phyloP scores from a whole-genome alignment of 2,888 invertebrate species.

The Melanostoma scalare region DNA sequence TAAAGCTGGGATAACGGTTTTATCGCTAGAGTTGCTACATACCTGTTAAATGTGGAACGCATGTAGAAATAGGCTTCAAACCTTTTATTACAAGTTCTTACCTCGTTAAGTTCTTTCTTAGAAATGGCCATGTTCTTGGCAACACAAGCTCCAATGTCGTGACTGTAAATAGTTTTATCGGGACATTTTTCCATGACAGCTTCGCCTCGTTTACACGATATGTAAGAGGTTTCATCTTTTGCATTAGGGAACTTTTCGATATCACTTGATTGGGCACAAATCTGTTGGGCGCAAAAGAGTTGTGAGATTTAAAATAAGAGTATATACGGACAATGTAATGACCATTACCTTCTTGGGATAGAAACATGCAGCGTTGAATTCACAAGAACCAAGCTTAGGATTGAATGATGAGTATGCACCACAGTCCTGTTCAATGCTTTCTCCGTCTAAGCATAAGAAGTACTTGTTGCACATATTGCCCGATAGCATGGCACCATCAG shows the following conservation, averaged over 20 bases:
- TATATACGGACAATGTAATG: no score
- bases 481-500: constrained; percentile 44
- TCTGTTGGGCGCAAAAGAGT: constrained; percentile 6
- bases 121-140: constrained; percentile 42
- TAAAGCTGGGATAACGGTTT: constrained; percentile 45
- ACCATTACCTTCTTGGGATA: constrained; percentile 36
- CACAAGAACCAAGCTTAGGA: constrained; percentile 33
- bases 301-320: neutral
- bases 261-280: constrained; percentile 49
- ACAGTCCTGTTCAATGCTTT: constrained; percentile 57
- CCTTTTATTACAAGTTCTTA: neutral
- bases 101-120: constrained; percentile 41
- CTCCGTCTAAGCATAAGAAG: constrained; percentile 54
- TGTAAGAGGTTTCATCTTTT: constrained; percentile 27
- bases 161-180: constrained; percentile 42
- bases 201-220: constrained; percentile 38
- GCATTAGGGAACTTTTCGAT: constrained; percentile 61
- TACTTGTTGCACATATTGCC: constrained; percentile 53
- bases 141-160: constrained; percentile 60
- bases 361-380: constrained; percentile 50
- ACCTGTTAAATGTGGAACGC: constrained; percentile 17
- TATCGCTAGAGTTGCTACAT: constrained; percentile 37
- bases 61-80: neutral
- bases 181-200: constrained; percentile 51
- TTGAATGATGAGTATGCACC: constrained; percentile 63